A percentile compares a stretch with the other conserved stretches of the same genome.
These are phyloP conservation scores for Lanistes nyassanus DNA, from an alignment of 1,140 invertebrate genomes.

Conservation along the genomic window DNA sequence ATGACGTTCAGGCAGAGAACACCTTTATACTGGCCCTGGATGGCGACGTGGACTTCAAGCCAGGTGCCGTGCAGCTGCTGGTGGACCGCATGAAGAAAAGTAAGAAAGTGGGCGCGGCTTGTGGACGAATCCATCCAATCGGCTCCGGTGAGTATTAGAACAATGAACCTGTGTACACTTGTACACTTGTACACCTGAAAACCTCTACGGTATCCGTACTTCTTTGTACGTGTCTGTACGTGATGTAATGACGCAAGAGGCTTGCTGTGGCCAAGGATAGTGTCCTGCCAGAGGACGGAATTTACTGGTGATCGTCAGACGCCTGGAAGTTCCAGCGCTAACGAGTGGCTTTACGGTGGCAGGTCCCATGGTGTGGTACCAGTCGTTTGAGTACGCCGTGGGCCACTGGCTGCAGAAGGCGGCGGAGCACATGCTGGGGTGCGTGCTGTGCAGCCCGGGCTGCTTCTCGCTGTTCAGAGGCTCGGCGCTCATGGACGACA, in stretches of 20 bases:
- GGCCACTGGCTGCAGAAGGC: conserved; percentile 77
- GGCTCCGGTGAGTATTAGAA: conserved; percentile 61
- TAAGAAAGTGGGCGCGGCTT: conserved; percentile 70
- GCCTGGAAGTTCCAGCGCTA: no score
- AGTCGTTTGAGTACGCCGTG: conserved; percentile 75
- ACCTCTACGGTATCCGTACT: no score
- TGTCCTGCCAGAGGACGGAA: no score
- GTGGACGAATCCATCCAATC: conserved; percentile 71
- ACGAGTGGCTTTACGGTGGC: not conserved
- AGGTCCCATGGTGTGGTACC: conserved; percentile 74
- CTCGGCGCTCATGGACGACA: conserved; percentile 73
- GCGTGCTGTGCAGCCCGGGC: conserved; percentile 74
- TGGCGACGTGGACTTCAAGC: conserved; percentile 72
- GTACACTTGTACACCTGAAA: no score
- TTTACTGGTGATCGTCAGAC: no score
- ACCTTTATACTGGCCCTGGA: conserved; percentile 71
- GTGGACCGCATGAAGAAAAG: conserved; percentile 72
- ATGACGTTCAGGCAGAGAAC: conserved; percentile 79
- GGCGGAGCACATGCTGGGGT: conserved; percentile 75
- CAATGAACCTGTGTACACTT: not conserved
- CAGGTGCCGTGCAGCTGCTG: conserved; percentile 69
- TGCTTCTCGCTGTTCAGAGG: conserved; percentile 74
- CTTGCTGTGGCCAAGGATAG: no score
- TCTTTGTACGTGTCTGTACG: no score
- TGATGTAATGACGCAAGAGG: no score